Conservation (phyloP, 2,113 vertebrate genomes). For the Tetrax tetrax region DNA sequence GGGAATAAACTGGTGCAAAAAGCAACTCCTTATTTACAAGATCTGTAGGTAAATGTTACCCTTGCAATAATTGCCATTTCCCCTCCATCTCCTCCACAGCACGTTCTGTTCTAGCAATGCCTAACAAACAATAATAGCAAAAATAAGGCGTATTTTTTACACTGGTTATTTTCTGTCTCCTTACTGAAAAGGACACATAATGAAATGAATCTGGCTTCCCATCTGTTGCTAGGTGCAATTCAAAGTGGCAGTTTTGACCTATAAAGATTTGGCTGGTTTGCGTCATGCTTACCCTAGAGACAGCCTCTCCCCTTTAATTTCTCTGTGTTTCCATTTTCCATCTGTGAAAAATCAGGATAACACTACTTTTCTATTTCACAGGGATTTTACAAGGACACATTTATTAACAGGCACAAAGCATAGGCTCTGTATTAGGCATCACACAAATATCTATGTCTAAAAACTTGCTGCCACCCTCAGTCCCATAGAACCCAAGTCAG, state of each 20-base stretch:
- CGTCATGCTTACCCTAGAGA: conserved; percentile 65
- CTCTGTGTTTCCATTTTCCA: conserved; percentile 53
- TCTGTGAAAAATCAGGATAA: conserved; percentile 67
- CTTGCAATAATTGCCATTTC: not conserved
- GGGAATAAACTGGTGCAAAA: conserved; percentile 6
- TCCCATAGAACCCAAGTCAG: not conserved
- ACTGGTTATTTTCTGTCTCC: conserved; percentile 26
- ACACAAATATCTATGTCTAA: not conserved
- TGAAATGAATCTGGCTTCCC: conserved; percentile 67
- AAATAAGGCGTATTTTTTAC: conserved; percentile 34
- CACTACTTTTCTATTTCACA: conserved; percentile 40
- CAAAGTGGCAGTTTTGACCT: conserved; percentile 69
- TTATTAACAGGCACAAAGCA: conserved; percentile 14
- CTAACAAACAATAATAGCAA: conserved; percentile 52
- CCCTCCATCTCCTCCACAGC: not conserved
- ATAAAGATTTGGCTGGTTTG: conserved; percentile 68
- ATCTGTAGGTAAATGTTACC: conserved; percentile 56
- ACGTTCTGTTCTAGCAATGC: conserved; percentile 21
- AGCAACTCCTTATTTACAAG: conserved; percentile 5
- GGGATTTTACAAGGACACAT: conserved; percentile 38
- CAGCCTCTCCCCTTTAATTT: conserved; percentile 65
- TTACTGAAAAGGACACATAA: conserved; percentile 55
- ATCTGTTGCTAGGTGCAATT: conserved; percentile 72
- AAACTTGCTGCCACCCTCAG: not conserved
- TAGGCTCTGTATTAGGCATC: not conserved